Percentiles rank a stretch among this genome's conserved stretches.
Evolutionary conservation across 2,113 vertebrate genomes (phyloP).

Genomic region (mouse (Mus musculus)): DNA sequence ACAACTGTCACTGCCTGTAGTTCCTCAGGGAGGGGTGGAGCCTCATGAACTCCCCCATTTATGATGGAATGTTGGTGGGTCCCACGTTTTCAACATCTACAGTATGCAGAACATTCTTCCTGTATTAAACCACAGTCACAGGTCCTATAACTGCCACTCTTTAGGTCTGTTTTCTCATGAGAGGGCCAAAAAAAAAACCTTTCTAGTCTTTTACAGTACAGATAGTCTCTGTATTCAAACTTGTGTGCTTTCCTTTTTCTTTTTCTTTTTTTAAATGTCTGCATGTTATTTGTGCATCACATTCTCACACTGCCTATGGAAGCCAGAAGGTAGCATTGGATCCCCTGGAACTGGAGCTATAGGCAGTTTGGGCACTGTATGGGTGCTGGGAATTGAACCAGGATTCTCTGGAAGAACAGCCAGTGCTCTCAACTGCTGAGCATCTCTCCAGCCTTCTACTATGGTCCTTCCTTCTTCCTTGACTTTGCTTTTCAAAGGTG

Average conservation of each 20-base stretch:
- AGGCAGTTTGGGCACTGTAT: neutral
- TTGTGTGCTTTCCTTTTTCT: neutral
- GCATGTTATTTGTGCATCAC: neutral
- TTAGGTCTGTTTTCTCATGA: neutral
- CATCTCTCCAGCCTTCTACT: neutral
- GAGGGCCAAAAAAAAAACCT: neutral
- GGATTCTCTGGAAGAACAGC: neutral
- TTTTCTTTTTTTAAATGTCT: neutral
- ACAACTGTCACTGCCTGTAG: neutral
- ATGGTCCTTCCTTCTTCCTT: neutral
- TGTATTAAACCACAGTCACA: neutral
- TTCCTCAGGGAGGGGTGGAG: neutral
- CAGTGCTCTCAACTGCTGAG: neutral
- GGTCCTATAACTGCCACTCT: neutral
- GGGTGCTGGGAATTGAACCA: neutral
- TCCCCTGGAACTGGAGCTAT: neutral
- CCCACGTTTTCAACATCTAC: neutral
- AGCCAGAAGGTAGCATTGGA: neutral
- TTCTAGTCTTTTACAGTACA: conserved; percentile 12
- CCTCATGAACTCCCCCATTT: neutral
- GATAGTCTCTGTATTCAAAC: neutral
- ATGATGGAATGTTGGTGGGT: neutral
- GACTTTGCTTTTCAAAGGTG: conserved; percentile 47
- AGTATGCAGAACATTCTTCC: conserved; percentile 32
- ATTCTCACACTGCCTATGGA: neutral